Evolutionary conservation across 1,140 invertebrate species (phyloP).

Genomic region (Drosophila truncata): DNA sequence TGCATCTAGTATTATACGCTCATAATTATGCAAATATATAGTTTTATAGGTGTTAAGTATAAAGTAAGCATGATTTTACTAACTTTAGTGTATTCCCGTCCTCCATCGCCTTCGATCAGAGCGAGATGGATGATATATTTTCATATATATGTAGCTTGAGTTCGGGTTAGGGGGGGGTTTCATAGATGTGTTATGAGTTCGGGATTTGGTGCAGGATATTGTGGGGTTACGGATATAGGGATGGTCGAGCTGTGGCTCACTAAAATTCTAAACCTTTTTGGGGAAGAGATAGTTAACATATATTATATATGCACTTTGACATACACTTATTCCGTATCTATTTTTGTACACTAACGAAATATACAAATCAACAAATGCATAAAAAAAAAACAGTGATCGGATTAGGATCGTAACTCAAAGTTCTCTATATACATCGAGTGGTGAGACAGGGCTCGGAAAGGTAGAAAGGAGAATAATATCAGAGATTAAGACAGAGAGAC

Average conservation of each 20-base stretch:
- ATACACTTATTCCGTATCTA: slow-evolving; percentile 21
- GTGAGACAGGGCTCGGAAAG: background rate
- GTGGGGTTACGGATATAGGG: too few species aligned
- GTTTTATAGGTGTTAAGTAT: slow-evolving; percentile 43
- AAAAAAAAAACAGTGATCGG: slow-evolving; percentile 5
- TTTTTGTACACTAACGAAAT: slow-evolving; percentile 47
- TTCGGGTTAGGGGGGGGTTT: too few species aligned
- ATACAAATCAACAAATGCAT: slow-evolving; percentile 29
- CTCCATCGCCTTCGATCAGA: background rate
- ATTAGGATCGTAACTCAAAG: slow-evolving; percentile 15
- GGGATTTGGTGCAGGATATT: background rate
- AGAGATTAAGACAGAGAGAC: background rate
- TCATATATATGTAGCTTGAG: background rate
- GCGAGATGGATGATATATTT: slow-evolving; percentile 4
- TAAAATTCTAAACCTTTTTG: background rate
- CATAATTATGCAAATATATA: slow-evolving; percentile 30
- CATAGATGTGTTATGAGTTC: background rate
- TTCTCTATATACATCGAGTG: slow-evolving; percentile 37
- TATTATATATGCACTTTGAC: background rate
- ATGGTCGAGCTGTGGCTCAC: background rate
- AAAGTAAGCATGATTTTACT: slow-evolving; percentile 40
- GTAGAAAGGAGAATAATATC: background rate
- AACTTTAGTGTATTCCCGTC: slow-evolving; percentile 21
- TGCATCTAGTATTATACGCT: slow-evolving; percentile 30
- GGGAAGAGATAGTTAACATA: background rate